Base-by-base conservation (phyloP, 2,888 invertebrate genomes). In the Sinopyrophorus schimmeli region DNA sequence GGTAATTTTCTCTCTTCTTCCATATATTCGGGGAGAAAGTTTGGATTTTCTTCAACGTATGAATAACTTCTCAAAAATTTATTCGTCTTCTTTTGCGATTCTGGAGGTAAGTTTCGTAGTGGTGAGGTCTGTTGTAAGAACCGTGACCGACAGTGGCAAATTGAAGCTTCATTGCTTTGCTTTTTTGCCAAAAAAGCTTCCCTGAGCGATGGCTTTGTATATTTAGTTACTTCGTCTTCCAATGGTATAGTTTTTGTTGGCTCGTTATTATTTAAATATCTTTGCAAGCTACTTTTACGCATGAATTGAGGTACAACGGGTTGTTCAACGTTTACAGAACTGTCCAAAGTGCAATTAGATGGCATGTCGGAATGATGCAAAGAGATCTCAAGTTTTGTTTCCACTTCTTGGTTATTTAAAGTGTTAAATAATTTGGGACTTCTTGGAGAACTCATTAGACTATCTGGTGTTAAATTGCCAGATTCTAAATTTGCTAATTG, bases 401-500 rank as follows among this genome's bases (percentile, higher is more conserved):
- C 12, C 2, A 32, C 2, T 21, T 32, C 12, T 5, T 21, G 7
- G 1, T 5, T 5, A 9, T 5, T 40, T 14, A 9, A 9, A 24
- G 3, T 24, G 9, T 9, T 7, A 11, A 5, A 3, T 9, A 6
- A 12, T 12, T 12, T 9, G 6, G 9, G 5, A 17, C 44, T 47
- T 32, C 51, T 47, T 3, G 69, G 69, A 16, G 65, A 66, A 4
- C 37, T 28, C 2, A 50, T 50, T 53, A 71, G 58, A 61, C 71
- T 71, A 49, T 72, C 71, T 1, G 71, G 68, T 7, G 67, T 62
- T 38, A 70, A 62, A 30, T 60, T 44, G 5, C 54, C 62, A 6
- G 39, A 53, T 32, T 64, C 66, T 21, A 61, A 28, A 41, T 74
- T 70, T 3, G 76, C 77, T 38, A 80, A 60, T 58, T 80, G 73